Base-by-base conservation (phyloP, 2,113 vertebrate genomes). In the Calidris pugnax region DNA sequence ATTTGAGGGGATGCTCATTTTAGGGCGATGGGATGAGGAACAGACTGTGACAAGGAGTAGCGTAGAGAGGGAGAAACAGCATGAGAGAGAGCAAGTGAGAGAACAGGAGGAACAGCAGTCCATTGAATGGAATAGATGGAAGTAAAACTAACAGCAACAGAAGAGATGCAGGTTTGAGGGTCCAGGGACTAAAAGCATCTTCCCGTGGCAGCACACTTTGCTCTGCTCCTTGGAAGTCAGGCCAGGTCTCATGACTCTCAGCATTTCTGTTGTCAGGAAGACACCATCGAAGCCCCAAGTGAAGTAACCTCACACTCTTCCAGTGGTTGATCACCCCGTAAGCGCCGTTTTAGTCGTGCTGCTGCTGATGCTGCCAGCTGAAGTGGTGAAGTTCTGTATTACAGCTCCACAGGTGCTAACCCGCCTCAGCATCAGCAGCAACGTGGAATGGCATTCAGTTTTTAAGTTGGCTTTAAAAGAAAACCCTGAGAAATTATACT, bases 401-500 rank as follows among this genome's bases (percentile, higher is more conserved):
- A 66, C 89, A 91, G 84, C 95, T 91, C 91, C 43, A 28, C 91
- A 89, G 84, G 91, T 92, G 75, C 71, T 47, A 35, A 18, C 82
- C 48, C 1, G 0, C 43, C 73, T 91, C 83, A 57, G 93, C 85
- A 30, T 48, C 57, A 4, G 28, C 74, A 75, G 80, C 57, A 57
- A 5, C 6, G 0, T 4, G 20, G 21, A 72, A 64, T 4, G 4
- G 53, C 37, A 32, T 73, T 86, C 3, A 2, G 16, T 78, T 79
- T 69, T 66, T 9, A 17, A 81, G 59, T 22, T 84, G 78, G 11
- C 80, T 92, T 95, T 33, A 35, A 80, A 88, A 91, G 87, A 94
- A 92, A 73, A 50, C 9, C 26, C 63, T 37, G 59, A 87, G 67
- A 91, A 95, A 85, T 94, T 64, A 37, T 48, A 47, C 32, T 48